Base-by-base conservation (phyloP, 2,113 vertebrate species). In the Thomomys bottae region DNA sequence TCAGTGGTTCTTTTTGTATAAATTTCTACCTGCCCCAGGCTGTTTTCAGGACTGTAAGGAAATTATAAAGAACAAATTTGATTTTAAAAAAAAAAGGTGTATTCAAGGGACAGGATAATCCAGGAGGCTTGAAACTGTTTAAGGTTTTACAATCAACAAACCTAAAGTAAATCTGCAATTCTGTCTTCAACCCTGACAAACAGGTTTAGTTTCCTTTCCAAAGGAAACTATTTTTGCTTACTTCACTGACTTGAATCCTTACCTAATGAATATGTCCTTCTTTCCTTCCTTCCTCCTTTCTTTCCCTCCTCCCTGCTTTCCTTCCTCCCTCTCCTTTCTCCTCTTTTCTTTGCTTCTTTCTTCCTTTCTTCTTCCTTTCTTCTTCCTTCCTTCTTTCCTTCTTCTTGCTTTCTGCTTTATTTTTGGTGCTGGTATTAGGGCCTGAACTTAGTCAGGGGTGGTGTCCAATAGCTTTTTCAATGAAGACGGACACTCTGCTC, bases 11-110 rank as follows among this genome's bases (percentile, higher is more conserved):
- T 72, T 24, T 81, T 81, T 20, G 21, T 61, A n/a, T 76, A 91
- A 84, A 90, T 40, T 90, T 92, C 40, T 90, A 30, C 70, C 84
- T 70, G 68, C 61, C 59, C 34, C 32, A 49, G 86, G 83, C 82
- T 84, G 8, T 93, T 85, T 94, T 73, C 79, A 73, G 87, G 80
- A 36, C 54, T 73, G 75, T 91, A 76, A 93, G 61, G 77, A 84
- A 77, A 57, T 81, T 34, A 34, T 45, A 64, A 78, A 85, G 79
- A 75, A 83, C 82, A 89, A 66, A 59, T 20, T 0, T 77, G 66
- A 75, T 82, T n/a, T n/a, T n/a, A n/a, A n/a, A n/a, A n/a, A n/a
- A 87, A 91, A 59, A 81, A 57, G 59, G 34, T 64, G 6, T 88
- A 71, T 82, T 90, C 66, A 82, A 87, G 79, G 85, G 40, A 32